Evolutionary conservation across 2,113 vertebrate species (phyloP).

Genomic region (Zapornia atra): DNA sequence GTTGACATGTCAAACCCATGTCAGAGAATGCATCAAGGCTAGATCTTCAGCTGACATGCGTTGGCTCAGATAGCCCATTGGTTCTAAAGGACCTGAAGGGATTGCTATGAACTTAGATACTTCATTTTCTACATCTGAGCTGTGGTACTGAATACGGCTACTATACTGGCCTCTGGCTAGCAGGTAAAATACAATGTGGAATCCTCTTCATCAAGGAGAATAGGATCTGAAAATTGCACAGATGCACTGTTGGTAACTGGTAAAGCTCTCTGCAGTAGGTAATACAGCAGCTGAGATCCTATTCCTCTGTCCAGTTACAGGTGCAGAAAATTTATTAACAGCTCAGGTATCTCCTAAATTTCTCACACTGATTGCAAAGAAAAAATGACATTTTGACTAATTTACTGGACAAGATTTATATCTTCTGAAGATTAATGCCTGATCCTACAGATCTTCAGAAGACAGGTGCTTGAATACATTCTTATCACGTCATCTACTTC

Average conservation of each 20-base stretch:
- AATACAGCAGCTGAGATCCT: background rate
- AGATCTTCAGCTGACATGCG: background rate
- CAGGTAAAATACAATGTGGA: background rate
- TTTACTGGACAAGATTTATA: background rate
- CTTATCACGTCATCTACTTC: background rate
- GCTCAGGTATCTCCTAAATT: background rate
- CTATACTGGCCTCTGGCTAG: background rate
- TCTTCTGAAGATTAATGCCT: background rate
- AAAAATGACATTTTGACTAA: background rate
- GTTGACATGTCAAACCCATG: background rate
- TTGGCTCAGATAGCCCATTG: background rate
- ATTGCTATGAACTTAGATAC: background rate
- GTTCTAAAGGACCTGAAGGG: background rate
- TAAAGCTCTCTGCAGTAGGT: background rate
- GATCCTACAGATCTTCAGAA: background rate
- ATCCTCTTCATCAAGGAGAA: background rate
- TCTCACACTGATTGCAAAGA: background rate
- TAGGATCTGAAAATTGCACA: background rate
- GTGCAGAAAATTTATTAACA: background rate
- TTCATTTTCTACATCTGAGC: background rate
- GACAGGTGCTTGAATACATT: background rate
- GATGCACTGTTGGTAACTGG: background rate
- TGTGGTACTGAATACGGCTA: background rate
- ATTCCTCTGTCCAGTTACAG: background rate
- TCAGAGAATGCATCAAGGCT: background rate